Percentiles rank a stretch among this genome's conserved stretches.
phyloP scores from a whole-genome alignment of 2,113 vertebrate species.

The Onychorhynchus coronatus region DNA sequence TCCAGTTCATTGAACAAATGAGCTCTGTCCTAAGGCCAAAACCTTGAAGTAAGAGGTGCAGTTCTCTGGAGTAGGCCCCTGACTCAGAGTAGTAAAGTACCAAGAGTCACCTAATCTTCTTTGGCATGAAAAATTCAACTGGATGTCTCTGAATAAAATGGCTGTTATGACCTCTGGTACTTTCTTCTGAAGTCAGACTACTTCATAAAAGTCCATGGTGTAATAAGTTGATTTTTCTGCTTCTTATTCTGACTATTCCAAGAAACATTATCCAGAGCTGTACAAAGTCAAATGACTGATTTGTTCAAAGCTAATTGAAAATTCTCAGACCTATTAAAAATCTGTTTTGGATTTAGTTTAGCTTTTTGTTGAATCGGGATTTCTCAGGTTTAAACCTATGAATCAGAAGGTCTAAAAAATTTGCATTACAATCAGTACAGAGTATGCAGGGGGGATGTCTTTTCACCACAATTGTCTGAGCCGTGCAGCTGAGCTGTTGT shows the following conservation, averaged over 20 bases:
- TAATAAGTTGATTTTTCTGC: not conserved
- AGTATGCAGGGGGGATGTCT: not conserved
- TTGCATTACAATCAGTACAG: not conserved
- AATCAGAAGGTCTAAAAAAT: not conserved
- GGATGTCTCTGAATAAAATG: not conserved
- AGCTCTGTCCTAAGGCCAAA: conserved; percentile 17
- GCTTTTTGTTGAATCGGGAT: not conserved
- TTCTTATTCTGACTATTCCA: not conserved
- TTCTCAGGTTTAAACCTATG: not conserved
- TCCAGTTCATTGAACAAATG: not conserved
- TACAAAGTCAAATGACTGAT: not conserved
- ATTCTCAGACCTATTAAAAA: not conserved
- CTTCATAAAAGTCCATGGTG: not conserved
- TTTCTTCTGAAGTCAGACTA: not conserved
- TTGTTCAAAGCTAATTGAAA: conserved; percentile 14
- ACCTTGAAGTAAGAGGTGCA: not conserved
- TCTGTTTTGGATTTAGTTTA: not conserved
- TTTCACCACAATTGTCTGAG: fast-evolving
- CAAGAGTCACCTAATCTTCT: not conserved
- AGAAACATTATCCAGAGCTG: not conserved
- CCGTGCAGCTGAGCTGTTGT: not conserved
- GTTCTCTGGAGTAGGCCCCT: not conserved
- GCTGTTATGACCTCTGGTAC: not conserved
- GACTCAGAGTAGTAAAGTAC: not conserved
- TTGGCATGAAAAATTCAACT: conserved; percentile 14